Evolutionary conservation across 2,797 vertebrate species (phyloP).

Genomic region (Syngnathus rostellatus): DNA sequence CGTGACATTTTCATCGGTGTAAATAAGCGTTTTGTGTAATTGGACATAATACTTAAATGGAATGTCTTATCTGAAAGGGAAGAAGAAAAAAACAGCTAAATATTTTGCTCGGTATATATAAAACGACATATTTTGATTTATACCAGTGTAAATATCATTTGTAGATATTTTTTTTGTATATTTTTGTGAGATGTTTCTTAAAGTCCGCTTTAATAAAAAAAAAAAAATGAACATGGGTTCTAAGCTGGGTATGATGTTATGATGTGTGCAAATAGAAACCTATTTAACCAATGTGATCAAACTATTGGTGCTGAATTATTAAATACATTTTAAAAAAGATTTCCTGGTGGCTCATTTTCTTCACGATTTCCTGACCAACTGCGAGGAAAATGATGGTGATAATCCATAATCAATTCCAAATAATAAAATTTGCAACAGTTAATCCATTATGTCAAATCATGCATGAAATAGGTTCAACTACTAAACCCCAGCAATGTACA

Average conservation of each 20-base stretch:
- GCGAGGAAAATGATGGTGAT: background rate
- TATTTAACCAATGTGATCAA: constrained; percentile 10
- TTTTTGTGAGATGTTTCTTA: constrained; percentile 91
- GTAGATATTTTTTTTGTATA: constrained; percentile 91
- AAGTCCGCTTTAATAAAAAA: constrained; percentile 75
- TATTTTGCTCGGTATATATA: constrained; percentile 40
- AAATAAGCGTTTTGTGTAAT: constrained; percentile 71
- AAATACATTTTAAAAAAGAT: constrained; percentile 54
- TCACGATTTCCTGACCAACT: background rate
- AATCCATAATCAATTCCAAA: background rate
- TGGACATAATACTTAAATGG: constrained; percentile 68
- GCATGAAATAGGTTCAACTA: background rate
- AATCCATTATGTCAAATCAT: background rate
- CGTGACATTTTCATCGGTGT: constrained; percentile 64
- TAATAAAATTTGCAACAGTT: no score
- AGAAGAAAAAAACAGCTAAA: constrained; percentile 53
- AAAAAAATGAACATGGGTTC: constrained; percentile 26
- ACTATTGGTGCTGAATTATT: constrained; percentile 42
- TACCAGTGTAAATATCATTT: constrained; percentile 87
- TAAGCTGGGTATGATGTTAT: constrained; percentile 16
- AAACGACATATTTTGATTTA: constrained; percentile 77
- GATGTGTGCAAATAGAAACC: constrained; percentile 7
- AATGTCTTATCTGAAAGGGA: constrained; percentile 63
- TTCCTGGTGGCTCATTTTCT: constrained; percentile 65
- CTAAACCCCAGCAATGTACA: background rate